A percentile compares a stretch with the other conserved stretches of the same genome.
Conservation (phyloP, 2,797 vertebrate genomes). For the Limnodromus scolopaceus region DNA sequence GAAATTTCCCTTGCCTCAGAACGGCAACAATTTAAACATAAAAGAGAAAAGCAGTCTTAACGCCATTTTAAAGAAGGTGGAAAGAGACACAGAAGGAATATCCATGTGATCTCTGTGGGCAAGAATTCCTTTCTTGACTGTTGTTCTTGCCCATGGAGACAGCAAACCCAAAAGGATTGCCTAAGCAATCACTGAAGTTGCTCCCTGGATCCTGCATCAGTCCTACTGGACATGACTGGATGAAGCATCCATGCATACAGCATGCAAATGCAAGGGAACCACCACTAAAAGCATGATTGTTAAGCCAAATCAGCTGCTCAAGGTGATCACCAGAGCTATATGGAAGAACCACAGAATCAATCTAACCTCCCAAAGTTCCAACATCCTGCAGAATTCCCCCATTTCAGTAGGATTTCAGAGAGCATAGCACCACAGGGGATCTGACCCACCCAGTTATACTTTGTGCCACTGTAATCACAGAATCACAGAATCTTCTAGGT, state of each 20-base stretch:
- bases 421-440: fast-evolving
- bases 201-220: not conserved
- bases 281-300: not conserved
- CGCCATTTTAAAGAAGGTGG: not conserved
- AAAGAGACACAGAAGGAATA: not conserved
- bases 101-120: not conserved
- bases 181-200: not conserved
- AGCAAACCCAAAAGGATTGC: not conserved
- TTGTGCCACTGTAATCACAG: no score
- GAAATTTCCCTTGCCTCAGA: not conserved
- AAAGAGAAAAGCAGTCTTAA: not conserved
- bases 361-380: not conserved
- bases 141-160: not conserved
- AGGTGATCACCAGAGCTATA: not conserved
- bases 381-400: not conserved
- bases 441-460: not conserved
- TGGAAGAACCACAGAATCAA: not conserved
- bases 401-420: not conserved
- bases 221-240: not conserved
- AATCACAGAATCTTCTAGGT: no score
- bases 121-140: not conserved
- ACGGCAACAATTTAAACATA: not conserved
- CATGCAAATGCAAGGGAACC: not conserved
- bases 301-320: not conserved
- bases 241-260: not conserved